Evolutionary conservation across 2,888 invertebrate species (phyloP).

Genomic region (Gandaritis pyraliata): DNA sequence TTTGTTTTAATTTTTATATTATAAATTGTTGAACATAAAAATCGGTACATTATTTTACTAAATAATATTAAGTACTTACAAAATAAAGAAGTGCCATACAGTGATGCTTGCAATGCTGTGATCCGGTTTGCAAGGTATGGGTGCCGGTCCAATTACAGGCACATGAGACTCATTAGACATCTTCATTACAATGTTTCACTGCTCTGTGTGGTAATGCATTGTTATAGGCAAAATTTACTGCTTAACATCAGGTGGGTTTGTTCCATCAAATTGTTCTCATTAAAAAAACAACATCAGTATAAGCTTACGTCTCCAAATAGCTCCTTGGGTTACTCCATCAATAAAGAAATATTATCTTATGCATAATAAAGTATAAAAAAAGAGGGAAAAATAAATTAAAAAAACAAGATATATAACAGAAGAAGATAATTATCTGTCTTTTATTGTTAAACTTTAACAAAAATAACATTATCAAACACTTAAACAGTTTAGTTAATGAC

Average conservation of each 20-base stretch:
- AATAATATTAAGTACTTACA: background rate
- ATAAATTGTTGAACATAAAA: conserved; percentile 16
- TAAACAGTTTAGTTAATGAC: conserved; percentile 63
- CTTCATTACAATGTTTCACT: no score
- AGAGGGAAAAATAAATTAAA: conserved; percentile 1
- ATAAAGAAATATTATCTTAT: background rate
- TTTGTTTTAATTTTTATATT: conserved; percentile 20
- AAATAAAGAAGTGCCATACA: background rate
- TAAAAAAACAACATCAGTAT: background rate
- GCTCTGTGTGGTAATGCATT: no score
- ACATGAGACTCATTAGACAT: no score
- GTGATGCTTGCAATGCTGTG: no score
- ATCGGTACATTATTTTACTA: background rate
- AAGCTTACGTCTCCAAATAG: background rate
- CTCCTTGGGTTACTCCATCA: conserved; percentile 6
- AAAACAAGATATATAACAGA: conserved; percentile 28
- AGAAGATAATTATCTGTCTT: conserved; percentile 68
- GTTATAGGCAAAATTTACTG: no score
- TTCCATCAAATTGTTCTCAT: no score
- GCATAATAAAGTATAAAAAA: background rate
- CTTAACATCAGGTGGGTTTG: background rate
- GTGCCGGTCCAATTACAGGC: no score
- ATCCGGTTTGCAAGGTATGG: no score
- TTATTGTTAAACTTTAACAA: conserved; percentile 82
- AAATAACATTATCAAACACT: conserved; percentile 76